These are phyloP conservation scores for Prionace glauca DNA, from an alignment of 2,797 vertebrate genomes.

Conservation along the genomic window DNA sequence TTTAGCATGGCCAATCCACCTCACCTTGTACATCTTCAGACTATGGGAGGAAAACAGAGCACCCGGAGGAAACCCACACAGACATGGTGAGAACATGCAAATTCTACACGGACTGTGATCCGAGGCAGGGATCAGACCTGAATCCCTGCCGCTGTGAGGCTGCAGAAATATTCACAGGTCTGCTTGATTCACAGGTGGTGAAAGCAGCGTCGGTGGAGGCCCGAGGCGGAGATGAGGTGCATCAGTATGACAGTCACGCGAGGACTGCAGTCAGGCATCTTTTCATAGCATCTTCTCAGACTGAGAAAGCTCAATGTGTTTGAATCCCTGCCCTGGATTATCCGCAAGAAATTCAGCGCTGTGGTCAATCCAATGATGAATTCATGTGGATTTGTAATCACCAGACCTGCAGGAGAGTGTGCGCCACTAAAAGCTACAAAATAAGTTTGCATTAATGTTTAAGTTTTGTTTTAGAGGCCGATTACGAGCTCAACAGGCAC, in stretches of 20 bases:
- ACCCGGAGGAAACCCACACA: too few relatives aligned
- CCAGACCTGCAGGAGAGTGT: background rate
- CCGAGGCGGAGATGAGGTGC: background rate
- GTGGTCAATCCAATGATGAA: background rate
- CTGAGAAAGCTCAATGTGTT: background rate
- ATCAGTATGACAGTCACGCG: background rate
- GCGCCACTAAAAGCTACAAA: background rate
- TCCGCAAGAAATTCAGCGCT: background rate
- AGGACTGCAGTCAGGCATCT: background rate
- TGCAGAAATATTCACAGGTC: background rate
- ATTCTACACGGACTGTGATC: too few relatives aligned
- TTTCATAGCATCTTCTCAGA: background rate
- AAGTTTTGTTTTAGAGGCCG: background rate
- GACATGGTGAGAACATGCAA: too few relatives aligned
- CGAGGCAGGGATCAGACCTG: too few relatives aligned
- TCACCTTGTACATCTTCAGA: too few relatives aligned
- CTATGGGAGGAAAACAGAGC: too few relatives aligned
- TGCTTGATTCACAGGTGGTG: background rate
- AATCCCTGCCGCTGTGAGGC: too few relatives aligned
- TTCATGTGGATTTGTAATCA: constrained; percentile 32
- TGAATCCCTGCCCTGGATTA: background rate
- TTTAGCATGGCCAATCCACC: too few relatives aligned
- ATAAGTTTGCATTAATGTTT: constrained; percentile 6
- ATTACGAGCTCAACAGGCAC: background rate
- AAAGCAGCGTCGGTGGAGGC: background rate